These are phyloP conservation scores for Chromis chromis DNA, from an alignment of 2,797 vertebrate species.

Conservation along the genomic window DNA sequence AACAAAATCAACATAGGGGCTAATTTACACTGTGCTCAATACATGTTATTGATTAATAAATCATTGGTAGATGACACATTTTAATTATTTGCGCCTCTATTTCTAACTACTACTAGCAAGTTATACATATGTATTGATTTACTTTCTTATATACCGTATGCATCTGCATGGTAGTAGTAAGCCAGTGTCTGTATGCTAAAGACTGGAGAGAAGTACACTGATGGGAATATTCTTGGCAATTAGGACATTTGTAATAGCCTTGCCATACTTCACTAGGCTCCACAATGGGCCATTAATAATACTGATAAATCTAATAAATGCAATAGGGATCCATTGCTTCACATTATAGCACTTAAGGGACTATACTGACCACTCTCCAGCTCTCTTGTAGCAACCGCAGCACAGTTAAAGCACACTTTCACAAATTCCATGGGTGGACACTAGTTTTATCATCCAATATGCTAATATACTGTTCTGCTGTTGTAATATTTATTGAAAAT, in stretches of 20 bases:
- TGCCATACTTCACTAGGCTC: slow-evolving; percentile 37
- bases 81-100: too few relatives aligned
- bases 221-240: slow-evolving; percentile 40
- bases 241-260: slow-evolving; percentile 45
- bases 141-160: too few relatives aligned
- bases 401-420: slow-evolving; percentile 13
- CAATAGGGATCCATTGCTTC: slow-evolving; percentile 30
- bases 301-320: slow-evolving; percentile 50
- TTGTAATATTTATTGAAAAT: background rate
- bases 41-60: too few relatives aligned
- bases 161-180: background rate
- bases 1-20: too few relatives aligned
- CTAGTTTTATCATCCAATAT: background rate
- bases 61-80: too few relatives aligned
- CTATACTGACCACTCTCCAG: slow-evolving; percentile 3
- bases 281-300: slow-evolving; percentile 52
- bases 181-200: background rate
- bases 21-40: too few relatives aligned
- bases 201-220: slow-evolving; percentile 8
- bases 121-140: too few relatives aligned
- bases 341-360: slow-evolving; percentile 36
- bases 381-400: slow-evolving; percentile 7
- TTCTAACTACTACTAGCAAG: too few relatives aligned
- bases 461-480: background rate
- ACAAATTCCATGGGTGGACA: slow-evolving; percentile 2